These are phyloP conservation scores for Pachypeltis micranthus DNA, from an alignment of 1,140 invertebrate species.

Conservation along the genomic window DNA sequence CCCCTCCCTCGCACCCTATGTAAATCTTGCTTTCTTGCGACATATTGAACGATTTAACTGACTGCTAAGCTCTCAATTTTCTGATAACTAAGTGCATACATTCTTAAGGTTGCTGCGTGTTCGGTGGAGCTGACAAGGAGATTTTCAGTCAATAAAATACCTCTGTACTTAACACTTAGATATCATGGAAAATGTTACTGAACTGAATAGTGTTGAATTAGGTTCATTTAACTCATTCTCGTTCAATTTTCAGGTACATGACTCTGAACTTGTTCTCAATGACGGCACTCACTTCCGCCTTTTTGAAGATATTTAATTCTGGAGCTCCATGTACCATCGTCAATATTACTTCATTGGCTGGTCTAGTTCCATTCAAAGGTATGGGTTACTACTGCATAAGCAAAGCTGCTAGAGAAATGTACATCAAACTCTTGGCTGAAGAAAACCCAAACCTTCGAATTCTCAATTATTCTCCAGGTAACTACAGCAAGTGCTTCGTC, in stretches of 20 bases:
- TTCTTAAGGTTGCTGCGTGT: too few relatives aligned
- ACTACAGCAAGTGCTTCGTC: too few relatives aligned
- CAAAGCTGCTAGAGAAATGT: conserved; percentile 86
- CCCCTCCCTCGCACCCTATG: too few relatives aligned
- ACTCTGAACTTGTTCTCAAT: conserved; percentile 37
- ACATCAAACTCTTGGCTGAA: conserved; percentile 66
- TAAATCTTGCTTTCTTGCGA: too few relatives aligned
- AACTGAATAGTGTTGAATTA: too few relatives aligned
- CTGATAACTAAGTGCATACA: too few relatives aligned
- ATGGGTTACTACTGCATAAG: conserved; percentile 71
- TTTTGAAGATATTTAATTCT: conserved; percentile 46
- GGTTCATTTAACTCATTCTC: not conserved
- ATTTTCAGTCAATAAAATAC: too few relatives aligned
- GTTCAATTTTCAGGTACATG: conserved; percentile 28
- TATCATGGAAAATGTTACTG: too few relatives aligned
- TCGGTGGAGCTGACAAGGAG: too few relatives aligned
- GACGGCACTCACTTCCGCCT: conserved; percentile 61
- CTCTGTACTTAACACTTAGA: too few relatives aligned
- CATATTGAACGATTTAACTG: too few relatives aligned
- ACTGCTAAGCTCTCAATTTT: too few relatives aligned
- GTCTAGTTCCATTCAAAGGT: conserved; percentile 58
- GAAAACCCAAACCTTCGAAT: conserved; percentile 67
- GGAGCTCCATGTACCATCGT: conserved; percentile 49
- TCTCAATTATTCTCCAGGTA: conserved; percentile 83
- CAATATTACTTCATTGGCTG: conserved; percentile 79